These are phyloP conservation scores for Drosophila lacertosa DNA, from an alignment of 1,140 invertebrate genomes.

Conservation along the genomic window DNA sequence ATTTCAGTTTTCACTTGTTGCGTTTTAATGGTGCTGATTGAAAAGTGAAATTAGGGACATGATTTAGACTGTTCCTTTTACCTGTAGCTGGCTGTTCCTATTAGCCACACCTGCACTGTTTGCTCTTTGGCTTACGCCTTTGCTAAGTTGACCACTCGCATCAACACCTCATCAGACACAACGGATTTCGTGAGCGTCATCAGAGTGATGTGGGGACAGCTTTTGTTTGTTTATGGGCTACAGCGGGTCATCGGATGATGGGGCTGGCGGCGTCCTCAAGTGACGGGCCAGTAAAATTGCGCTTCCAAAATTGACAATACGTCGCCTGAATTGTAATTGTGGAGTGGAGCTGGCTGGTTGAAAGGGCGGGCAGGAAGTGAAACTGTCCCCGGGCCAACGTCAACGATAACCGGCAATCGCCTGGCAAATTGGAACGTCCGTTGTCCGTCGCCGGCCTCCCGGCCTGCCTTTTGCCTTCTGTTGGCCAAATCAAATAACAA, in stretches of 20 bases:
- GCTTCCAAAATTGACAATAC: slow-evolving; percentile 40
- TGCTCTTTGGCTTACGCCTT: background rate
- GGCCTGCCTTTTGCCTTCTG: slow-evolving; percentile 31
- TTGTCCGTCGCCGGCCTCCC: background rate
- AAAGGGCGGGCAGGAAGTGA: background rate
- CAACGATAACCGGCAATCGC: slow-evolving; percentile 47
- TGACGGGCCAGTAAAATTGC: slow-evolving; percentile 43
- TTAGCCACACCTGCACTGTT: background rate
- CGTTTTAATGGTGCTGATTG: background rate
- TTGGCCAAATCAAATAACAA: slow-evolving; percentile 73
- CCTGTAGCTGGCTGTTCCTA: background rate
- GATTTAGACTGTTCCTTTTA: background rate
- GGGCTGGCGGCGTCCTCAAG: slow-evolving; percentile 14
- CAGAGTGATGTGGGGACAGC: slow-evolving; percentile 5
- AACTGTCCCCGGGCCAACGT: slow-evolving; percentile 27
- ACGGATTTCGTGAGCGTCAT: slow-evolving; percentile 16
- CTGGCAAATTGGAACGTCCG: slow-evolving; percentile 57
- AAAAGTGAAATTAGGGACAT: background rate
- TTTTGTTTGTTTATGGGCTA: slow-evolving; percentile 16
- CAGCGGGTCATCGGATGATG: slow-evolving; percentile 14
- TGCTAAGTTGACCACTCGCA: slow-evolving; percentile 13
- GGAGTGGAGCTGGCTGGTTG: background rate
- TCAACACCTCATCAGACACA: slow-evolving; percentile 39
- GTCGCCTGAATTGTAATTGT: slow-evolving; percentile 14
- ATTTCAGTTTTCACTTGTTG: too few relatives aligned